These are phyloP conservation scores for Brachyrhaphis roseni DNA, from an alignment of 2,797 vertebrate species.

Conservation along the genomic window DNA sequence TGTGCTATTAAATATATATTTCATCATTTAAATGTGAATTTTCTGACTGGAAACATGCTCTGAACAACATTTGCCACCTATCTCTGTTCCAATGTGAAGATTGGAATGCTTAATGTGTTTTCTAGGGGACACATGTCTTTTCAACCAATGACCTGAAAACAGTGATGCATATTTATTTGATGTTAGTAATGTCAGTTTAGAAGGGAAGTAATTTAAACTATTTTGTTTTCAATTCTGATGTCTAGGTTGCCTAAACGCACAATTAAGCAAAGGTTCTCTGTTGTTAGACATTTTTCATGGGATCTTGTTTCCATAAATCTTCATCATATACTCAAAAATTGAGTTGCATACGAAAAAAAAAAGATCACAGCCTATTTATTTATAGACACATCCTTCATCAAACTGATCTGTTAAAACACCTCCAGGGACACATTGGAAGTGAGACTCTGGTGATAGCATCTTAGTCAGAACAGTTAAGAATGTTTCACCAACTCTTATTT, in stretches of 20 bases:
- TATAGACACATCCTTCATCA: not conserved
- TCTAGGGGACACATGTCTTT: not conserved
- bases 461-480: not conserved
- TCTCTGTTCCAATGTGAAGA: not conserved
- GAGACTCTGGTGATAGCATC: not conserved
- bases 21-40: not conserved
- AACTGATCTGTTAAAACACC: slow-evolving; percentile 1
- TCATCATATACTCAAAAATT: not conserved
- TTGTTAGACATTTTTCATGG: not conserved
- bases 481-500: not conserved
- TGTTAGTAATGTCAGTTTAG: not conserved
- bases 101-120: not conserved
- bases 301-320: not conserved
- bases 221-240: not conserved
- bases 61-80: not conserved
- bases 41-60: not conserved
- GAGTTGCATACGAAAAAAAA: not conserved
- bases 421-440: not conserved
- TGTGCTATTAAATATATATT: not conserved
- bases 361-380: not conserved
- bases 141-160: not conserved
- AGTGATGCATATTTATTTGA: not conserved
- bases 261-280: not conserved
- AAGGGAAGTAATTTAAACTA: not conserved
- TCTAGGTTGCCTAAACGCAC: not conserved